A percentile compares a stretch with the other conserved stretches of the same genome.
Conservation (phyloP, 2,888 invertebrate species). For the Morinoia aosen region DNA sequence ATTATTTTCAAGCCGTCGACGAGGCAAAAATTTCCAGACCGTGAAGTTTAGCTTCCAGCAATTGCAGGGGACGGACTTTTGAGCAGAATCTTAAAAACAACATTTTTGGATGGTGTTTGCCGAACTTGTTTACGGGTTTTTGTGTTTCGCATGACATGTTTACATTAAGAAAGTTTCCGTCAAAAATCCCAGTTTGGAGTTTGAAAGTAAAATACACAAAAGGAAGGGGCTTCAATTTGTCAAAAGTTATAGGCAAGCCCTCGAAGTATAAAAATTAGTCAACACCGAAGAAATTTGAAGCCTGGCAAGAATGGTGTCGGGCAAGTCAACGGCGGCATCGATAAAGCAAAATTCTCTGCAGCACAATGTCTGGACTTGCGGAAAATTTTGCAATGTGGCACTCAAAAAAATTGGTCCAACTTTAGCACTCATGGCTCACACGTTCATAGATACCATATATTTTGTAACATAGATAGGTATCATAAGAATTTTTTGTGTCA, state of each 20-base stretch:
- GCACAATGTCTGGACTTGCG: not conserved
- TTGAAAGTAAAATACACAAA: slow-evolving; percentile 47
- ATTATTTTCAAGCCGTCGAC: not conserved
- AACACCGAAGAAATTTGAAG: slow-evolving; percentile 6
- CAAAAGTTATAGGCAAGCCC: slow-evolving; percentile 39
- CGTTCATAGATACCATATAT: no score
- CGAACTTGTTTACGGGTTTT: slow-evolving; percentile 27
- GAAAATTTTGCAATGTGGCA: not conserved
- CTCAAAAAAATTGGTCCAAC: no score
- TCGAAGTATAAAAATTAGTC: slow-evolving; percentile 43
- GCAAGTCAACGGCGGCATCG: not conserved
- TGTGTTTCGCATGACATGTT: slow-evolving; percentile 44
- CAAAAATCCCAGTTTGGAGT: slow-evolving; percentile 22
- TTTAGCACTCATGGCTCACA: no score
- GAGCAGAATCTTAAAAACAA: not conserved
- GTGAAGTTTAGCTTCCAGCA: slow-evolving; percentile 20
- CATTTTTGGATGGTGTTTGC: slow-evolving; percentile 38
- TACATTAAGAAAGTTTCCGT: slow-evolving; percentile 28
- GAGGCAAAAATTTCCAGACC: slow-evolving; percentile 9
- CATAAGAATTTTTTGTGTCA: no score
- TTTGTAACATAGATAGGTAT: no score
- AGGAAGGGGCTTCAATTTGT: slow-evolving; percentile 46
- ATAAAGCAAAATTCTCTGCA: not conserved
- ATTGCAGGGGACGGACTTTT: slow-evolving; percentile 20
- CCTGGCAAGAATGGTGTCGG: not conserved